phyloP scores from a whole-genome alignment of 2,113 vertebrate genomes.

The Protobothrops flavoviridis region DNA sequence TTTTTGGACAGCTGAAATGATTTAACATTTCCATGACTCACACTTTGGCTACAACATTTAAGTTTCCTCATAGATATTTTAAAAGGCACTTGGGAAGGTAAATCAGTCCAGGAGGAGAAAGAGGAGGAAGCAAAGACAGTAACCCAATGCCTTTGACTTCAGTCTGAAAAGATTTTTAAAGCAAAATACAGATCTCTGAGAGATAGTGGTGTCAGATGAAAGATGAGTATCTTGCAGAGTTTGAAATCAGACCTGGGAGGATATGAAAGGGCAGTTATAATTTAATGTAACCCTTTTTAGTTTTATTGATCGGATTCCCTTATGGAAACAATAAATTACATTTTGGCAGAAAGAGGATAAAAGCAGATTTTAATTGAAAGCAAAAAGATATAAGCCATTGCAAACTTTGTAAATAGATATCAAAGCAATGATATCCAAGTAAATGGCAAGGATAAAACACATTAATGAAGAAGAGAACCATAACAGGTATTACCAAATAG shows the following conservation, averaged over 20 bases:
- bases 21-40: slow-evolving; percentile 54
- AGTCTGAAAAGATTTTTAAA: slow-evolving; percentile 45
- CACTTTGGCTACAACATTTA: slow-evolving; percentile 38
- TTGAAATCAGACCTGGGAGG: slow-evolving; percentile 17
- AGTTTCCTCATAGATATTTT: slow-evolving; percentile 47
- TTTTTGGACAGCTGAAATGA: neutral
- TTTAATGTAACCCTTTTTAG: slow-evolving; percentile 21
- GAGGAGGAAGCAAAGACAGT: slow-evolving; percentile 48
- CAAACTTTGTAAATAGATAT: slow-evolving; percentile 15
- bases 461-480: neutral
- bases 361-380: slow-evolving; percentile 43
- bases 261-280: slow-evolving; percentile 12
- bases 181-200: slow-evolving; percentile 10
- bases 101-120: slow-evolving; percentile 54
- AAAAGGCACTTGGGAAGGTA: slow-evolving; percentile 54
- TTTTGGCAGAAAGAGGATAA: slow-evolving; percentile 41
- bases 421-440: neutral
- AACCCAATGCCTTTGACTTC: slow-evolving; percentile 42
- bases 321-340: slow-evolving; percentile 32
- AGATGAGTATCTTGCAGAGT: neutral
- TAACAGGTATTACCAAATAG: neutral
- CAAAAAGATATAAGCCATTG: slow-evolving; percentile 41
- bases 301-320: slow-evolving; percentile 26
- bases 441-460: neutral
- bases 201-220: slow-evolving; percentile 18